phyloP scores from a whole-genome alignment of 23 tunicate species.

The Halocynthia roretzi region DNA sequence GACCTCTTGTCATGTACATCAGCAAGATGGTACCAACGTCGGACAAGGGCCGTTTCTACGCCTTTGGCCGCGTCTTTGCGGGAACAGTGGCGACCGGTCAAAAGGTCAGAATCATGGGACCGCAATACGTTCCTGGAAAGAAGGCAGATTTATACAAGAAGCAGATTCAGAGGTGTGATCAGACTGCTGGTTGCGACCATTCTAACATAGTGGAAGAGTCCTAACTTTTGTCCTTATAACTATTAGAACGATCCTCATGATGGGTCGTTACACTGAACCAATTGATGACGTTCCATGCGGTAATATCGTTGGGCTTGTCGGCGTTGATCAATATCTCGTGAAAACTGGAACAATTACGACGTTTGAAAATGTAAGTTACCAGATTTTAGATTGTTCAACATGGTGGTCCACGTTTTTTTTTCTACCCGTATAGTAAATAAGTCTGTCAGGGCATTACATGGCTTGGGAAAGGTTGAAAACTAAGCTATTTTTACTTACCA shows the following conservation, averaged over 20 bases:
- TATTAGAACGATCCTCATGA: conserved; percentile 91
- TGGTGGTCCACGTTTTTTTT: neutral
- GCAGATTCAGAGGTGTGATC: conserved; percentile 83
- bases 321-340: conserved; percentile 90
- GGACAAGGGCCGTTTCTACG: conserved; percentile 98
- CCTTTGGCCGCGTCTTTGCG: conserved; percentile 96
- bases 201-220: neutral
- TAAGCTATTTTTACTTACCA: neutral
- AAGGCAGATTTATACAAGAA: conserved; percentile 84
- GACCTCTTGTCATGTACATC: conserved; percentile 87
- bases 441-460: neutral
- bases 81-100: conserved; percentile 97
- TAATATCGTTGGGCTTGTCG: conserved; percentile 92
- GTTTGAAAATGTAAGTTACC: conserved; percentile 1
- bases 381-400: neutral
- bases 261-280: conserved; percentile 99
- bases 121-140: conserved; percentile 83
- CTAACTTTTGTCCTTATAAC: no score
- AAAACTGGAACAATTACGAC: conserved; percentile 71
- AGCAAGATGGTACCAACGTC: conserved; percentile 98
- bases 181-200: neutral
- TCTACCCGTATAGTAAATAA: neutral
- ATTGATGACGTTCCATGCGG: conserved; percentile 99
- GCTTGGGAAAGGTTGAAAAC: neutral
- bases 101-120: conserved; percentile 97